Conservation (phyloP, 2,888 invertebrate genomes). For the Acrocyrtus sp. region DNA sequence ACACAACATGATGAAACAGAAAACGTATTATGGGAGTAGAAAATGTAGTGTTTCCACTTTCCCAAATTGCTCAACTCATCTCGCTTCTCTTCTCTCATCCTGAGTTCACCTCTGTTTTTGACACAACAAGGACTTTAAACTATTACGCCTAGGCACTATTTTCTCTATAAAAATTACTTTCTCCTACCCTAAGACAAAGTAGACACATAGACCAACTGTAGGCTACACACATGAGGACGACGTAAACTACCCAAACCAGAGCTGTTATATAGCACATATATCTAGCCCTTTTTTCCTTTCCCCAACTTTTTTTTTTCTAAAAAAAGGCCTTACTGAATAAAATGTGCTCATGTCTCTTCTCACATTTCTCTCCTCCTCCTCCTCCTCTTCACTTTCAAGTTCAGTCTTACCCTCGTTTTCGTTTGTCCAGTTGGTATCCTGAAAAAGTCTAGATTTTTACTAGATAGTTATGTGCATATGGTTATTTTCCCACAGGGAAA, state of each 20-base stretch:
- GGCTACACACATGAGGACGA: too few species aligned
- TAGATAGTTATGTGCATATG: too few species aligned
- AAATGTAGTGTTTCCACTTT: slow-evolving; percentile 13
- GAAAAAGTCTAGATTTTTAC: neutral
- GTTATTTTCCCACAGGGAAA: too few species aligned
- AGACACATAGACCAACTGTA: too few species aligned
- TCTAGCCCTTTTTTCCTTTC: neutral
- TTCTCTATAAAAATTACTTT: too few species aligned
- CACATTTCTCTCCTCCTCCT: slow-evolving; percentile 4
- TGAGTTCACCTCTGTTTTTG: slow-evolving; percentile 32
- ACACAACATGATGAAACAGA: too few species aligned
- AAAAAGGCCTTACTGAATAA: too few species aligned
- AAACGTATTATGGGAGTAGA: too few species aligned
- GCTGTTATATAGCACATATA: neutral
- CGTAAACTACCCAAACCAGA: too few species aligned
- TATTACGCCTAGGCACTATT: too few species aligned
- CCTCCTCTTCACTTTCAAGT: slow-evolving; percentile 3
- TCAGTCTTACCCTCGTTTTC: slow-evolving; percentile 19
- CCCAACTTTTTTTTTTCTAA: slow-evolving; percentile 4
- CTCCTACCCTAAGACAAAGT: neutral
- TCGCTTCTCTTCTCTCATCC: slow-evolving; percentile 18
- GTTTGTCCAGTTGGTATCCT: neutral
- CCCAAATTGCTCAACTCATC: slow-evolving; percentile 13
- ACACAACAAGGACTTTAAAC: slow-evolving; percentile 37
- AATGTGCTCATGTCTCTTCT: too few species aligned